Conservation (phyloP, 1,140 invertebrate genomes). For the Schlechtendalia chinensis region DNA sequence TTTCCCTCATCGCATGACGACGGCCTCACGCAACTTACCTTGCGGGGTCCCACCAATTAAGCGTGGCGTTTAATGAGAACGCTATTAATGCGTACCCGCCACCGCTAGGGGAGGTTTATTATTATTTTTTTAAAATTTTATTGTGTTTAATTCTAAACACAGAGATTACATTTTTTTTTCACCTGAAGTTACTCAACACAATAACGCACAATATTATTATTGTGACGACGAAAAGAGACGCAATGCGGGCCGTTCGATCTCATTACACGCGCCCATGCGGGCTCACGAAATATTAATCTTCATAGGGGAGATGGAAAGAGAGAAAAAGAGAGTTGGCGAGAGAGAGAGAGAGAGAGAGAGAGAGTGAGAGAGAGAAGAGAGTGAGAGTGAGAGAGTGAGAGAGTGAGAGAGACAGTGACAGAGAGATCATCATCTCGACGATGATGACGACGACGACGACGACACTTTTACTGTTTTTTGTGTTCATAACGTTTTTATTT, state of each 20-base stretch:
- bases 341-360: too few species aligned
- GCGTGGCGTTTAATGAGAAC: constrained; percentile 7
- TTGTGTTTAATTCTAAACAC: constrained; percentile 26
- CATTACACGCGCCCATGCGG: constrained; percentile 33
- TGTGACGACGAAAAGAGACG: constrained; percentile 7
- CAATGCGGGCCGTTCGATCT: constrained; percentile 12
- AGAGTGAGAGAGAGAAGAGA: too few species aligned
- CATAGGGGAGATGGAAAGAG: constrained; percentile 6
- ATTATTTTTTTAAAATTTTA: neutral
- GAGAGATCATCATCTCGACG: too few species aligned
- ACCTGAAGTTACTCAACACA: constrained; percentile 35
- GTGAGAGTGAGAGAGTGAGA: too few species aligned
- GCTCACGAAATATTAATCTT: constrained; percentile 35
- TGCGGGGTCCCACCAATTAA: constrained; percentile 36
- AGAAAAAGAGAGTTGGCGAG: too few species aligned
- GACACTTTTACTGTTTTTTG: constrained; percentile 13
- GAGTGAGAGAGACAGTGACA: too few species aligned
- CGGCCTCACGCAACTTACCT: constrained; percentile 23
- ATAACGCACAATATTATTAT: neutral
- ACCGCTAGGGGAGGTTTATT: neutral
- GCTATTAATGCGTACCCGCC: constrained; percentile 12
- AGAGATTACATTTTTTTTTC: constrained; percentile 40
- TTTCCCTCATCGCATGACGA: neutral
- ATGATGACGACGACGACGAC: neutral
- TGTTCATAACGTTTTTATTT: neutral